phyloP scores from a whole-genome alignment of 2,113 vertebrate species.

The Rhinogobius similis region DNA sequence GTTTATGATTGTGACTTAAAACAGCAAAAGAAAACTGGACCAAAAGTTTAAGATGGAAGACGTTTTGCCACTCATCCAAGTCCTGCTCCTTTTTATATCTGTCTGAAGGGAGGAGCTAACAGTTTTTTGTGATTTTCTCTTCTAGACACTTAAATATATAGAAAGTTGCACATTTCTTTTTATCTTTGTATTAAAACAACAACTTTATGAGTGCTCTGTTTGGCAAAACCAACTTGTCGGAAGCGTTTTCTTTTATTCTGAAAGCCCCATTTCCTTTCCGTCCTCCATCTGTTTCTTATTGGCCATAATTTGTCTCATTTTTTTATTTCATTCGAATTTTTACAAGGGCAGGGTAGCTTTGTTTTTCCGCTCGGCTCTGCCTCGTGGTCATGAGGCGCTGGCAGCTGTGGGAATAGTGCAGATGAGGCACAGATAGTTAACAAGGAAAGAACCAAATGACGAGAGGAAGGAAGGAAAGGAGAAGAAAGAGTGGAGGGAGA shows the following conservation, averaged over 20 bases:
- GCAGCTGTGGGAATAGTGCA: conserved; percentile 32
- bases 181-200: too few species aligned
- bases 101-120: too few species aligned
- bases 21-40: too few species aligned
- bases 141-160: too few species aligned
- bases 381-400: conserved; percentile 61
- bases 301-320: conserved; percentile 64
- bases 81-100: too few species aligned
- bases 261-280: conserved; percentile 65
- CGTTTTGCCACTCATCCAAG: too few species aligned
- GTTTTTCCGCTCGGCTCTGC: conserved; percentile 54
- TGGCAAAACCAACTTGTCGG: too few species aligned
- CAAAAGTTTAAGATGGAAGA: too few species aligned
- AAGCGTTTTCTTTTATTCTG: conserved; percentile 51
- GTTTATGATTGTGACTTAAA: too few species aligned
- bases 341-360: conserved; percentile 54
- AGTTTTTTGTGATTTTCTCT: too few species aligned
- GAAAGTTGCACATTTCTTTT: too few species aligned
- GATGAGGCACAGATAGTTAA: conserved; percentile 33
- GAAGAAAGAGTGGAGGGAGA: conserved; percentile 33
- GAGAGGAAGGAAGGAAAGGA: conserved; percentile 4
- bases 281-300: conserved; percentile 70
- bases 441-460: not conserved
- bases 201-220: too few species aligned
- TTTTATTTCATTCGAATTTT: conserved; percentile 35